Percentiles rank a stretch among this genome's conserved stretches.
These are phyloP conservation scores for Suillia variegata DNA, from an alignment of 2,888 invertebrate species.

Conservation along the genomic window DNA sequence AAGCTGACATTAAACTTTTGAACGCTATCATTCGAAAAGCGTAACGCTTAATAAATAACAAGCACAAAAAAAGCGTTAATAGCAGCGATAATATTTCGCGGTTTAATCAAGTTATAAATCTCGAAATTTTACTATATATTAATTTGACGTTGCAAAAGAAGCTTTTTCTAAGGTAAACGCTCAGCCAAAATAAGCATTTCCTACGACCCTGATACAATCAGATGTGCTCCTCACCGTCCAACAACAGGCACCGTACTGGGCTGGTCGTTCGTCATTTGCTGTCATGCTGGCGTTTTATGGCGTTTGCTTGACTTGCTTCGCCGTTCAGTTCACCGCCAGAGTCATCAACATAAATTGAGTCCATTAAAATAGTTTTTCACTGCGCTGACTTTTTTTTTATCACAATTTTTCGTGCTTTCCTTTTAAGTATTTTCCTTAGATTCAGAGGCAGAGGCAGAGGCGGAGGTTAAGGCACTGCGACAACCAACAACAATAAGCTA, in stretches of 20 bases:
- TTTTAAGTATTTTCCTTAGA: background rate
- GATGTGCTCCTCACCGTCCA: too few relatives aligned
- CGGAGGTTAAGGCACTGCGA: too few relatives aligned
- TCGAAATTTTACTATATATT: conserved; percentile 20
- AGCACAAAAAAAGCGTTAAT: too few relatives aligned
- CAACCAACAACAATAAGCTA: background rate
- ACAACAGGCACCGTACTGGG: too few relatives aligned
- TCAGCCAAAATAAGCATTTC: too few relatives aligned
- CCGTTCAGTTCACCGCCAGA: background rate
- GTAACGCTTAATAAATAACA: too few relatives aligned
- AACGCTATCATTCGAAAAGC: too few relatives aligned
- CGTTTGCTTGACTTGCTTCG: conserved; percentile 29
- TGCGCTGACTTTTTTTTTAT: background rate
- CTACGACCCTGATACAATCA: too few relatives aligned
- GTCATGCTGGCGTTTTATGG: conserved; percentile 33
- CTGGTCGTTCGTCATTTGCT: conserved; percentile 20
- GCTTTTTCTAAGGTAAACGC: too few relatives aligned
- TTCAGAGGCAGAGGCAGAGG: too few relatives aligned
- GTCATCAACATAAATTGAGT: conserved; percentile 18
- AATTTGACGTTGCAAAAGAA: too few relatives aligned
- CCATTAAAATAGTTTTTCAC: conserved; percentile 13
- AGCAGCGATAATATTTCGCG: conserved; percentile 14
- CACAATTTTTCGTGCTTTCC: background rate
- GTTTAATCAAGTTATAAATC: conserved; percentile 22
- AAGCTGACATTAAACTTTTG: too few relatives aligned